phyloP scores from a whole-genome alignment of 2,888 invertebrate genomes.

The Dermolepida albohirtum region DNA sequence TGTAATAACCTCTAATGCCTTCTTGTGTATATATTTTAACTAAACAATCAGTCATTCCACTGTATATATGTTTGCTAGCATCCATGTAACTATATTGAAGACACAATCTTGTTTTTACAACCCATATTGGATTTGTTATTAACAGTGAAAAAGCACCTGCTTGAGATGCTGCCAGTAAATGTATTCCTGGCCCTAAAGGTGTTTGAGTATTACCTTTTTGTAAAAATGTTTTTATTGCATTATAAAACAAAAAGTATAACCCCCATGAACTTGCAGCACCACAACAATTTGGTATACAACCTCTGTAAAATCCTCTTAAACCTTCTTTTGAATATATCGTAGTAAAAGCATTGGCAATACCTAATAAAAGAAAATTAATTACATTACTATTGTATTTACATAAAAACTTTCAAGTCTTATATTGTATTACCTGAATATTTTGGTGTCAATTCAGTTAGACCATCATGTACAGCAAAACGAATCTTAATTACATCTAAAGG shows the following conservation, averaged over 20 bases:
- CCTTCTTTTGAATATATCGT: conserved; percentile 91
- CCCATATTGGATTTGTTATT: conserved; percentile 99
- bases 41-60: conserved; percentile 92
- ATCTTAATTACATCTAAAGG: conserved; percentile 99
- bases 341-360: conserved; percentile 78
- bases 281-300: conserved; percentile 96
- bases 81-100: conserved; percentile 84
- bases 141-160: conserved; percentile 90
- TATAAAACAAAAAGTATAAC: conserved; percentile 96
- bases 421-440: conserved; percentile 75
- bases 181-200: conserved; percentile 82
- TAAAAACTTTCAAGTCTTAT: conserved; percentile 56
- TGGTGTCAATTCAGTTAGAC: conserved; percentile 81
- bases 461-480: conserved; percentile 98
- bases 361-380: not conserved
- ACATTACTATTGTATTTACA: not conserved
- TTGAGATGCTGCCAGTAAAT: conserved; percentile 91
- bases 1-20: conserved; percentile 91
- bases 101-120: conserved; percentile 96
- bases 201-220: conserved; percentile 86
- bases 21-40: conserved; percentile 89
- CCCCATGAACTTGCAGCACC: conserved; percentile 99
- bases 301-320: conserved; percentile 90
- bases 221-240: conserved; percentile 89
- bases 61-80: conserved; percentile 75